Evolutionary conservation across 1,140 invertebrate species (phyloP).

Genomic region (Alviniconcha marisindica): DNA sequence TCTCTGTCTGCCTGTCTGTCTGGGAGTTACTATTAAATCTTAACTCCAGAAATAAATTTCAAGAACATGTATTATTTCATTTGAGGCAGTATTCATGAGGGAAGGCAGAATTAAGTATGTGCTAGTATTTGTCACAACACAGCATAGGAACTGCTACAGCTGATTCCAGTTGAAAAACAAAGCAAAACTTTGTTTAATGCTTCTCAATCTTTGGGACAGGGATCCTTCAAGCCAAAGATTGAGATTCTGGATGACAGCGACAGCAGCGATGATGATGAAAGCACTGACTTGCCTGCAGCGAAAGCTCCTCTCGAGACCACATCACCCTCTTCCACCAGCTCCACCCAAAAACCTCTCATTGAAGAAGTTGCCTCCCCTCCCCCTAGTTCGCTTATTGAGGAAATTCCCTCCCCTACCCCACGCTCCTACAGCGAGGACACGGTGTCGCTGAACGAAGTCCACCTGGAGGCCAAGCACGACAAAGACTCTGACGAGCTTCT

Average conservation of each 20-base stretch:
- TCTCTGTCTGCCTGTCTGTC: background rate
- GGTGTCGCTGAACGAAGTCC: conserved; percentile 27
- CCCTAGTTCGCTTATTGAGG: conserved; percentile 12
- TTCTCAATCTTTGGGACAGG: conserved; percentile 14
- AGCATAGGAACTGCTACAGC: background rate
- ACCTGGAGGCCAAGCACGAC: conserved; percentile 18
- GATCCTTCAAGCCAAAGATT: conserved; percentile 58
- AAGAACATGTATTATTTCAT: background rate
- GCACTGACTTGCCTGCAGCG: background rate
- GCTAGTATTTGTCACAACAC: background rate
- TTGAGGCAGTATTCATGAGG: background rate
- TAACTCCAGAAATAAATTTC: too few relatives aligned
- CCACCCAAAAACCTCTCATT: conserved; percentile 38
- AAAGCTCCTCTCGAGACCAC: background rate
- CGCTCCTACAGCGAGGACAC: conserved; percentile 6
- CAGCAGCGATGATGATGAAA: conserved; percentile 40
- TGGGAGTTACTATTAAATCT: background rate
- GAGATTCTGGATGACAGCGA: conserved; percentile 57
- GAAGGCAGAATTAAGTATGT: background rate
- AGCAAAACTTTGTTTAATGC: background rate
- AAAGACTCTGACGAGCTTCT: conserved; percentile 44
- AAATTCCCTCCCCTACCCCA: background rate
- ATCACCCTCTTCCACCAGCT: background rate
- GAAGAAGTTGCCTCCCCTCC: conserved; percentile 34
- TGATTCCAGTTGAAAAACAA: background rate